Evolutionary conservation across 2,113 vertebrate species (phyloP).

Genomic region (Petromus typicus): DNA sequence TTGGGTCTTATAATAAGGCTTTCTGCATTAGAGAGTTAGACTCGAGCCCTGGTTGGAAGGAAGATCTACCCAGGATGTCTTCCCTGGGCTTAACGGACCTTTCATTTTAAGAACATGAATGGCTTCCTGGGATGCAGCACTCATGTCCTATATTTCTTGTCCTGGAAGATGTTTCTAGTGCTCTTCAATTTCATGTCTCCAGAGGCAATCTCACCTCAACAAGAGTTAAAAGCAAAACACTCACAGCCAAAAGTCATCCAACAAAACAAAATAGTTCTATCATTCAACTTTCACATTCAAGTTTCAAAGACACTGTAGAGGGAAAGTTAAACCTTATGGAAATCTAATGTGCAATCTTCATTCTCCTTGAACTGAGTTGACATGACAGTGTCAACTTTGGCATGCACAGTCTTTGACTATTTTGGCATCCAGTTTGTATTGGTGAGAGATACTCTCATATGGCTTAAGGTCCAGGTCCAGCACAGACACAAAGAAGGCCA

Average conservation of each 20-base stretch:
- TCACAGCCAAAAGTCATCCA: constrained; percentile 85
- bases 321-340: constrained; percentile 92
- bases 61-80: constrained; percentile 26
- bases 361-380: constrained; percentile 88
- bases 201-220: constrained; percentile 79
- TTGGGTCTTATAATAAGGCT: constrained; percentile 67
- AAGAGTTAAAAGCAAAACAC: constrained; percentile 83
- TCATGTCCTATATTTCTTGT: not conserved
- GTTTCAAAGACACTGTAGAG: constrained; percentile 69
- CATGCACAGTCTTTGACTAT: constrained; percentile 91
- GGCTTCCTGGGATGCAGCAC: not conserved
- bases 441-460: constrained; percentile 94
- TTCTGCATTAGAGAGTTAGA: constrained; percentile 54
- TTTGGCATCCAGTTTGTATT: constrained; percentile 94
- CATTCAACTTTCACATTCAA: constrained; percentile 79
- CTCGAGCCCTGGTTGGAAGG: constrained; percentile 1
- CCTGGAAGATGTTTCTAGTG: constrained; percentile 65
- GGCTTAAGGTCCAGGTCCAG: constrained; percentile 97
- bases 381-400: constrained; percentile 86
- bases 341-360: constrained; percentile 95
- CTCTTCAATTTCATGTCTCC: constrained; percentile 67
- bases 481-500: constrained; percentile 94
- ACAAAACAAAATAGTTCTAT: constrained; percentile 79
- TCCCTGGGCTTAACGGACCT: not conserved
- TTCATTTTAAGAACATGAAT: not conserved